phyloP scores from a whole-genome alignment of 2,113 vertebrate genomes.

The Eurypyga helias region DNA sequence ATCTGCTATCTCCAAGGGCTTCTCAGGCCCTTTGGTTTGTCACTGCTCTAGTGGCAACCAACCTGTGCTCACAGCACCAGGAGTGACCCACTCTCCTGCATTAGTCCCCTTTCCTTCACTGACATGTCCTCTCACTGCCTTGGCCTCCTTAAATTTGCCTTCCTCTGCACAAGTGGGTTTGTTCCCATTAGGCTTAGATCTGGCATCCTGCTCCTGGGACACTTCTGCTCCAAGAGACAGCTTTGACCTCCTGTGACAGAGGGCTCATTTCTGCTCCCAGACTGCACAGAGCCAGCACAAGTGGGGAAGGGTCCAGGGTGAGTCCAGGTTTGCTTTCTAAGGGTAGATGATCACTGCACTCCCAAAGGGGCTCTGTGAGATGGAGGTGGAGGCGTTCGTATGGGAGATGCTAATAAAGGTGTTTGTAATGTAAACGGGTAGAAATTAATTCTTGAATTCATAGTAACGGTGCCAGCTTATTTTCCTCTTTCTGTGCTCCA shows the following conservation, averaged over 20 bases:
- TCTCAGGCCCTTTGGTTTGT: not conserved
- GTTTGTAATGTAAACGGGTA: not conserved
- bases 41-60: not conserved
- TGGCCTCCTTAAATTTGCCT: not conserved
- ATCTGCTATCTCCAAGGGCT: not conserved
- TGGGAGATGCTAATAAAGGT: not conserved
- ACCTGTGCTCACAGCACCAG: not conserved
- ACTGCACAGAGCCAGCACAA: not conserved
- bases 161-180: not conserved
- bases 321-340: not conserved
- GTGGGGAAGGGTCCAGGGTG: not conserved
- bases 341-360: not conserved
- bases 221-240: not conserved
- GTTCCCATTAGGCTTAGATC: not conserved
- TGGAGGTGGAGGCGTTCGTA: not conserved
- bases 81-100: not conserved
- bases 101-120: not conserved
- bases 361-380: not conserved
- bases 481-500: not conserved
- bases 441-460: not conserved
- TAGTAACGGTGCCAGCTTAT: not conserved
- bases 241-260: not conserved
- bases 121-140: not conserved
- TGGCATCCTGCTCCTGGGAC: not conserved
- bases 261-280: not conserved